Evolutionary conservation across 2,888 invertebrate species (phyloP), one percentile per base, ranked within the genome.

Genomic region (Micoletzkya japonica): DNA sequence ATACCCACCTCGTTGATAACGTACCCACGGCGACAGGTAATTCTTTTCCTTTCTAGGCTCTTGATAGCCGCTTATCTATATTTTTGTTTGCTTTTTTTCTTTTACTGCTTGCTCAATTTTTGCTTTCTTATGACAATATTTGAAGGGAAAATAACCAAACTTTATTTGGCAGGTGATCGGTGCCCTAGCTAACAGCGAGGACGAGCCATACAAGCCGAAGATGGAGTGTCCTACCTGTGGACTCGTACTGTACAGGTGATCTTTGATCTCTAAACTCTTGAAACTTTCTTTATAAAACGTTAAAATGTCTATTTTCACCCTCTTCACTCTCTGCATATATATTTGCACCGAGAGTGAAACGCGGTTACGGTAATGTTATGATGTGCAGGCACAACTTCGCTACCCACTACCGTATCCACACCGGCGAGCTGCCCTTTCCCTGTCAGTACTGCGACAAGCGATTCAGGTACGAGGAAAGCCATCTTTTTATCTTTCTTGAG

Each of bases 211-310:
- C 39, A 79, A 79, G 57, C 81, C 79, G 50, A 81, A 80, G 73
- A 81, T 84, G 77, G 81, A 83, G 54, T 85, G 85, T 69, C 83
- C 83, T n/a, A 79, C 78, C 20, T 85, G 85, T 70, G 82, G 81
- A 7, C 70, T 83, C 4, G 78, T 80, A 14, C 44, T 68, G 28
- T 68, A 68, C 58, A 52, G 64, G 64, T 66, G 20, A 50, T 50
- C 6, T 3, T 50, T 50, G 50, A n/a, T 17, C n/a, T 4, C 24
- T n/a, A n/a, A n/a, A n/a, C 24, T 52, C 24, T 52, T 52, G n/a
- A 52, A 52, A 14, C 24, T 39, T 39, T 10, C 39, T 39, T 39
- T 39, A 17, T 39, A 39, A 39, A 39, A 39, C 6, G 17, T 17
- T 10, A 39, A 39, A 39, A 39, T 44, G 20, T 44, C 20, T 10